Base-by-base conservation (phyloP, 1,140 invertebrate genomes). In the Papilio helenus region DNA sequence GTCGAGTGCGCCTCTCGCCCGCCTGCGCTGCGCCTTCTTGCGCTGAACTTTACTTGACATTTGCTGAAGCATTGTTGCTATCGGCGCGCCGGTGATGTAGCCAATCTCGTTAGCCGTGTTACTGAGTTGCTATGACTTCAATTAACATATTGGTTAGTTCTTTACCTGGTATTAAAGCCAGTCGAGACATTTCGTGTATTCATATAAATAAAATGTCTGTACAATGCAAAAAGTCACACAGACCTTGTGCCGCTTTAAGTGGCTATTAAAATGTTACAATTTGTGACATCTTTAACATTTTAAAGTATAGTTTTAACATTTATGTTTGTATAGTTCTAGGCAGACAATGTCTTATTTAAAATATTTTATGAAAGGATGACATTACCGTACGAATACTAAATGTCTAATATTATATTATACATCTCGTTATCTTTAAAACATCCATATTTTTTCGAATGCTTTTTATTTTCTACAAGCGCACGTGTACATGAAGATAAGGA, bases 1-100 rank as follows among this genome's bases (percentile, higher is more conserved):
- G 74, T 81, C 71, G 55, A 82, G 81, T 79, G 80, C 76, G 81
- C 78, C 78, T 76, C 74, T 68, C 76, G 72, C 46, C 71, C 20
- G 46, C 51, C 61, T 20, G n/a, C 51, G n/a, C 58, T 68, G 61
- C 61, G 61, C 61, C 61, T 34, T 79, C 55, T 29, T 55, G 55
- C 46, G 58, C 51, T 82, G 68, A 82, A 79, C 78, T 79, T 82
- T 79, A 82, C 68, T 39, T 82, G 81, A 74, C 81, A 79, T 82
- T 82, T 79, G 42, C 72, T 51, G 49, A 10, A 49, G 23, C 79
- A 61, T 23, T 20, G 68, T 58, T 68, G 10, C 61, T 3, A 58
- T 58, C 55, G 61, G 61, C 61, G 26, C 61, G 61, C 12, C 61
- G 23, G 26, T 68, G 61, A 68, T 68, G 61, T 68, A 68, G 61